These are phyloP conservation scores for Kryptopterus vitreolus DNA, from an alignment of 2,797 vertebrate species.

Conservation along the genomic window DNA sequence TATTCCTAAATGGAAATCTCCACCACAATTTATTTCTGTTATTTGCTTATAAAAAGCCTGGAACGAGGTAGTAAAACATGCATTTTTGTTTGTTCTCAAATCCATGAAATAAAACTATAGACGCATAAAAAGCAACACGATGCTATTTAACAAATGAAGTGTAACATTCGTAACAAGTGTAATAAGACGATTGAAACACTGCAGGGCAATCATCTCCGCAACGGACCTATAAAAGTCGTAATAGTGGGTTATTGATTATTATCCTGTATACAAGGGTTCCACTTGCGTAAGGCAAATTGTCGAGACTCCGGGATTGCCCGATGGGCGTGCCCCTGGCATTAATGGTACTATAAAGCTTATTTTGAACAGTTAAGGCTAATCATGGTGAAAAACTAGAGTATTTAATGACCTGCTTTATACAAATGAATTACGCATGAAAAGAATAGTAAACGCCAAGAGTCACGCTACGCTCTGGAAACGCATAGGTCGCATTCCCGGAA, in stretches of 20 bases:
- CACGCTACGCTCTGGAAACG: conserved; percentile 74
- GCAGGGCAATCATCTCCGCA: neutral
- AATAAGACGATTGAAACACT: neutral
- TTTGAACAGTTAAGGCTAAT: conserved; percentile 70
- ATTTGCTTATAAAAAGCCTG: neutral
- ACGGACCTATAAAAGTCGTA: neutral
- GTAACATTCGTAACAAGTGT: too few species aligned
- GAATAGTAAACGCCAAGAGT: conserved; percentile 66
- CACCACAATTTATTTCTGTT: neutral
- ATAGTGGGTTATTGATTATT: neutral
- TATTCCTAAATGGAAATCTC: too few species aligned
- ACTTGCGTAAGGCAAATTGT: neutral
- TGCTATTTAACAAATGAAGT: neutral
- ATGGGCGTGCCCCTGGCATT: conserved; percentile 56
- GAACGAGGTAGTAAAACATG: neutral
- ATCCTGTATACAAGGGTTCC: neutral
- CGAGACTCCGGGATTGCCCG: neutral
- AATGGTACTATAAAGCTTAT: conserved; percentile 72
- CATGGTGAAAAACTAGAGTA: conserved; percentile 64
- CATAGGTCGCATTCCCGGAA: conserved; percentile 63
- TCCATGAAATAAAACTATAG: too few species aligned
- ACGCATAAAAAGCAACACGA: neutral
- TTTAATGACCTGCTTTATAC: conserved; percentile 71
- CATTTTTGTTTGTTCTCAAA: neutral
- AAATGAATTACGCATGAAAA: conserved; percentile 66